These are phyloP conservation scores for Meta bourneti DNA, from an alignment of 2,888 invertebrate species.

Conservation along the genomic window DNA sequence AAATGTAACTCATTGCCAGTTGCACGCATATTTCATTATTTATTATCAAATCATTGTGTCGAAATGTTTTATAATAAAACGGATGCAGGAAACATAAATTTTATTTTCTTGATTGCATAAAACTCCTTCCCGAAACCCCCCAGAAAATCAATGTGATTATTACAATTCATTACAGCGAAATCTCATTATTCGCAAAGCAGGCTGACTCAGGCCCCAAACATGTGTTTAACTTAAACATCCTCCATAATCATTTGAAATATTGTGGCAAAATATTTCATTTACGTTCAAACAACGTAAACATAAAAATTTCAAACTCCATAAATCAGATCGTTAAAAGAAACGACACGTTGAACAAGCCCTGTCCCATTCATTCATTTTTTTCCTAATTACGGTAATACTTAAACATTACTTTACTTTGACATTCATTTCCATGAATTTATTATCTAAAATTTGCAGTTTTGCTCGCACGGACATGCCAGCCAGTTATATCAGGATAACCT, in stretches of 20 bases:
- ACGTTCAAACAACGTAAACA: background rate
- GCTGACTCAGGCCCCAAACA: too few relatives aligned
- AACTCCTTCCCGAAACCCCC: too few relatives aligned
- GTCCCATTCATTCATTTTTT: background rate
- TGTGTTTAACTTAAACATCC: background rate
- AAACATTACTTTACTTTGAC: constrained; percentile 21
- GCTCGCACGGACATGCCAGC: constrained; percentile 3
- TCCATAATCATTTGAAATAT: background rate
- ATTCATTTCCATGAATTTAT: constrained; percentile 32
- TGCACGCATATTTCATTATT: too few relatives aligned
- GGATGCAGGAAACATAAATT: too few relatives aligned
- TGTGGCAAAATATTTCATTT: background rate
- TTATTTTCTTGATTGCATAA: too few relatives aligned
- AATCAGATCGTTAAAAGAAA: background rate
- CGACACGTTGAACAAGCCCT: background rate
- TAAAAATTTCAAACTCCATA: background rate
- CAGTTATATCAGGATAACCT: constrained; percentile 1
- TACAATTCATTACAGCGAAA: too few relatives aligned
- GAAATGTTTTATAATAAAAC: too few relatives aligned
- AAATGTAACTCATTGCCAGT: too few relatives aligned
- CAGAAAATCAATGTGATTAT: too few relatives aligned
- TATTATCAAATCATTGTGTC: too few relatives aligned
- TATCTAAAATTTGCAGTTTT: constrained; percentile 43
- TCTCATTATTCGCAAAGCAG: too few relatives aligned
- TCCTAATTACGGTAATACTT: constrained; percentile 3